Percentiles rank a stretch among this genome's conserved stretches.
Evolutionary conservation across 2,888 invertebrate genomes (phyloP).

Genomic region (Andrena chrysosceles): DNA sequence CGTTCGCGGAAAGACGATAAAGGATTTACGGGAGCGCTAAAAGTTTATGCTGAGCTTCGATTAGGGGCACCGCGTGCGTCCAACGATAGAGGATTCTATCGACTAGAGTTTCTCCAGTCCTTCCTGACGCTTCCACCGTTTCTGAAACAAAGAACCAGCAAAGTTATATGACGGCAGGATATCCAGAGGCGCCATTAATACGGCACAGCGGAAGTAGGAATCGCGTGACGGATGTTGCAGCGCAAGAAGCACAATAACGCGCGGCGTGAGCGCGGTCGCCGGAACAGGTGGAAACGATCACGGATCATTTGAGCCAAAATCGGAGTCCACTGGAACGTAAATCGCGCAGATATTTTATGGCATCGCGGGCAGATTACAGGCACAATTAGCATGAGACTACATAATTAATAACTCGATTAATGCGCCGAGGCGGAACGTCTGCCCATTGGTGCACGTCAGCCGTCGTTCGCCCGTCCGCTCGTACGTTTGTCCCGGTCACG

Average conservation of each 20-base stretch:
- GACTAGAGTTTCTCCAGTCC: neutral
- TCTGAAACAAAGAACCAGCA: neutral
- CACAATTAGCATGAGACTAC: conserved; percentile 83
- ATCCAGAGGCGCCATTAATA: conserved; percentile 4
- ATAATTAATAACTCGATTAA: conserved; percentile 83
- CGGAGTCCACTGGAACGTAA: conserved; percentile 58
- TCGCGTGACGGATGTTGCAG: conserved; percentile 12
- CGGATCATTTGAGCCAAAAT: conserved; percentile 50
- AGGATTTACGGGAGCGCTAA: conserved; percentile 17
- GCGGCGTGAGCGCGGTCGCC: neutral
- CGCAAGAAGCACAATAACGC: conserved; percentile 36
- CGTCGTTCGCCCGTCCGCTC: conserved; percentile 20
- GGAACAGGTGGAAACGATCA: conserved; percentile 53
- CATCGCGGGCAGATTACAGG: conserved; percentile 78
- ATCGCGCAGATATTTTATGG: conserved; percentile 75
- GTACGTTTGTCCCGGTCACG: conserved; percentile 61
- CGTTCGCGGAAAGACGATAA: conserved; percentile 12
- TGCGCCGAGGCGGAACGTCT: conserved; percentile 82
- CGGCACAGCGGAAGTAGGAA: conserved; percentile 19
- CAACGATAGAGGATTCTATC: neutral
- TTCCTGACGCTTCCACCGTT: neutral
- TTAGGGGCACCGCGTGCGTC: neutral
- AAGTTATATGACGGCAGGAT: neutral
- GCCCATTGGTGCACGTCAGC: conserved; percentile 73
- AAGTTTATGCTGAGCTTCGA: conserved; percentile 18